phyloP scores from a whole-genome alignment of 1,140 invertebrate species.

The Trichomalopsis sarcophagae region DNA sequence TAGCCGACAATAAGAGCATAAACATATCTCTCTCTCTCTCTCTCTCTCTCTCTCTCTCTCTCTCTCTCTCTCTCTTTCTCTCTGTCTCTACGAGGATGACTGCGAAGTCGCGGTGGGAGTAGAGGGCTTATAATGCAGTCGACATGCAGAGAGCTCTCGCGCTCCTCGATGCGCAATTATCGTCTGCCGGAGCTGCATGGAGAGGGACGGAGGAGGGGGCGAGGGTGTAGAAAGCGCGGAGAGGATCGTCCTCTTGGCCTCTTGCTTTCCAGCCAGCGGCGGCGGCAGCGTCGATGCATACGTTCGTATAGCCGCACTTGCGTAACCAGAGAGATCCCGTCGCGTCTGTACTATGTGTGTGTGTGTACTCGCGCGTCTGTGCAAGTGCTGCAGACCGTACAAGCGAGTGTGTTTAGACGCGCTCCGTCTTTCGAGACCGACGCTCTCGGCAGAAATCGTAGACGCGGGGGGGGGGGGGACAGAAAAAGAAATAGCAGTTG shows the following conservation, averaged over 20 bases:
- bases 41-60: not conserved
- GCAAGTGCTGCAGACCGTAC: not conserved
- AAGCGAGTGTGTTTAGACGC: not conserved
- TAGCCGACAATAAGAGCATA: constrained; percentile 48
- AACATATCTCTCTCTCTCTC: constrained; percentile 21
- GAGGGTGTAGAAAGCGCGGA: constrained; percentile 66
- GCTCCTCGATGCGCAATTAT: constrained; percentile 42
- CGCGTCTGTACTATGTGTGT: not conserved
- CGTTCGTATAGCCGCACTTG: constrained; percentile 23
- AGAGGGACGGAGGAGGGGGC: not conserved
- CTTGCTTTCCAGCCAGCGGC: constrained; percentile 65
- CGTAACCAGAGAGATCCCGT: constrained; percentile 23
- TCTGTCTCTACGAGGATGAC: not conserved
- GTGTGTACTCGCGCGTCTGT: not conserved
- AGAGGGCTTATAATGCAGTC: constrained; percentile 1
- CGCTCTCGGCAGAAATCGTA: too few species aligned
- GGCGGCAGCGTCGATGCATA: constrained; percentile 9
- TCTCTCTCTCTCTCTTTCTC: not conserved
- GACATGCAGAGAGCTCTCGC: not conserved
- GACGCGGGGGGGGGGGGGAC: too few species aligned
- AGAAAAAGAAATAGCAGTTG: too few species aligned
- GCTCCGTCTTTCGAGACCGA: too few species aligned
- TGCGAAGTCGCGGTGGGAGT: not conserved
- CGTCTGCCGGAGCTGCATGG: constrained; percentile 24
- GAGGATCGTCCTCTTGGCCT: constrained; percentile 71